Base-by-base conservation (phyloP, 2,797 vertebrate species). In the Tokudaia muenninki region DNA sequence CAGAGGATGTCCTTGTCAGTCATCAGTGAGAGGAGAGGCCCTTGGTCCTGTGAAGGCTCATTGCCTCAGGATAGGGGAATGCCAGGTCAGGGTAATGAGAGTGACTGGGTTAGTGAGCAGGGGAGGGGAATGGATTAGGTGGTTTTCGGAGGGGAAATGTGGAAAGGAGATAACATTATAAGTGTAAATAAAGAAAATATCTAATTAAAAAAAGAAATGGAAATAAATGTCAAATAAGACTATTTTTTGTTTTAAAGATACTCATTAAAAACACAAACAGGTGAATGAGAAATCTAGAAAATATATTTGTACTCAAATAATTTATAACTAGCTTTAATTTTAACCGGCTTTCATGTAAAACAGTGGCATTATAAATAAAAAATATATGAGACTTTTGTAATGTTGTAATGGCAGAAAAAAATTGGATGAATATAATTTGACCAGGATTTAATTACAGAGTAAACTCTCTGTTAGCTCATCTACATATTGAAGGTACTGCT, bases 361-460 rank as follows among this genome's bases (percentile, higher is more conserved):
- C 61, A 50, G 29, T 92, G 11, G 17, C 21, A 70, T 87, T 41
- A 92, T 44, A 79, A 72, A 87, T 65, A 72, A 4, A 67, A 75
- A 87, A 63, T 24, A 88, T 65, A 29, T 59, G 3, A 95, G 4
- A 91, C 55, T 95, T 94, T 97, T 52, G 0, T 90, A 63, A 2
- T 41, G 79, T 65, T 92, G 3, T 44, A 86, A 93, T 91, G 65
- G 88, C 6, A 19, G 63, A 81, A 94, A 91, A 90, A 22, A 96
- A 59, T 67, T 59, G 70, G 55, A 59, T 81, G 44, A 82, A 95
- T 72, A 77, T 75, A 95, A 7, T 96, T 83, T 96, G 95, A 92
- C 50, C 80, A 37, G 21, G 17, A 96, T 44, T 91, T 97, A 95
- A 95, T 94, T 94, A 93, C 50, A 95, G 70, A 65, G 3, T 91